phyloP scores from a whole-genome alignment of 2,113 vertebrate genomes.

The Oenanthe oenanthe region DNA sequence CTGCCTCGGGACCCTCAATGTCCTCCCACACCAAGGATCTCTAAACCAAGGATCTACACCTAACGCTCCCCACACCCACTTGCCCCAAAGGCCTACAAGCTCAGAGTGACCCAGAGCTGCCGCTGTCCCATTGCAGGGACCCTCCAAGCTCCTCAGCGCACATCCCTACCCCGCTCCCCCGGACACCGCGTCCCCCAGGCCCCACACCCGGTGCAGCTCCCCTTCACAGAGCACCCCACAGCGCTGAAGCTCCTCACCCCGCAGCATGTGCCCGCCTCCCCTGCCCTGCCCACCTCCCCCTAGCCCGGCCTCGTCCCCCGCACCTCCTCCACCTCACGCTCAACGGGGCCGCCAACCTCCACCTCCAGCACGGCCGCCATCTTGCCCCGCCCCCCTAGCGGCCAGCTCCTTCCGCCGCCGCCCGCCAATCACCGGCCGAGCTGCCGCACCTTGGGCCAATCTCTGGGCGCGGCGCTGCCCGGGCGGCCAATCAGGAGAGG shows the following conservation, averaged over 20 bases:
- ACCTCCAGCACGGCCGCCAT: slow-evolving; percentile 42
- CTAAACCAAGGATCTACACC: no score
- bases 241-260: background rate
- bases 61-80: background rate
- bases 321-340: slow-evolving; percentile 33
- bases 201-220: background rate
- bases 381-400: background rate
- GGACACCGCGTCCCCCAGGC: background rate
- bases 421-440: background rate
- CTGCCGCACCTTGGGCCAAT: background rate
- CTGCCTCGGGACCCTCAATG: background rate
- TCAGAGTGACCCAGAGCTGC: background rate
- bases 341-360: slow-evolving; percentile 10
- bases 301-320: background rate
- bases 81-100: background rate
- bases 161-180: background rate
- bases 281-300: background rate
- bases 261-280: no score
- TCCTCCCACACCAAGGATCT: background rate
- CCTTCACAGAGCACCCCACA: no score
- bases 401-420: background rate
- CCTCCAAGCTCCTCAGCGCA: background rate
- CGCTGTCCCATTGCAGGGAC: background rate
- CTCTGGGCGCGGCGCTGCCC: no score
- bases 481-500: background rate